Base-by-base conservation (phyloP, 2,797 vertebrate species). In the Danio albolineatus region DNA sequence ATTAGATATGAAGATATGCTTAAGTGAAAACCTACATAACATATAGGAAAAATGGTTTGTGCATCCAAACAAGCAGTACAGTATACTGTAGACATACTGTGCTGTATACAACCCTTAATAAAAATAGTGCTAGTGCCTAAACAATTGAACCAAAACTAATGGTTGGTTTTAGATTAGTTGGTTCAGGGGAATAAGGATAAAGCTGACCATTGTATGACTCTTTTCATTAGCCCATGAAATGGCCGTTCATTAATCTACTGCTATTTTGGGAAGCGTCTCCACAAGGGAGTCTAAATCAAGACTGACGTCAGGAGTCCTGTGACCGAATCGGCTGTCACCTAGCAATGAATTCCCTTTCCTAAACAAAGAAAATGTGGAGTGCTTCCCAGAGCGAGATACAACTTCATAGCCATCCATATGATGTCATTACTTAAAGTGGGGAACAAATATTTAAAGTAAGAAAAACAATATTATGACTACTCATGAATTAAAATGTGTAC, bases 361-460 rank as follows among this genome's bases (percentile, higher is more conserved):
- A 66, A 81, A 78, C 54, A 53, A 73, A 66, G 69, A 38, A 73
- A 73, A 78, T 7, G 46, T 66, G 61, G 41, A 53, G 43, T 21
- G 1, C 41, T 39, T 73, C 62, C 67, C 41, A 49, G 21, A 78
- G 16, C 2, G 3, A 49, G 17, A 80, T 41, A 17, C 36, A 74
- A 49, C 62, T 49, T 66, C 43, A 57, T 48, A 16, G 46, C 2
- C 19, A 10, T 48, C 60, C 90, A 85, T 90, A 90, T 93, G 84
- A 93, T 87, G 28, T 56, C 70, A 54, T 57, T 13, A 66, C 71
- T 56, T 49, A 73, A 73, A 12, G 4, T 28, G 0, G 10, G 38
- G 48, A 67, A 59, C 28, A 80, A 57, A 74, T 74, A 70, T 71
- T 71, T 16, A 49, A 57, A 59, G 41, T 38, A 62, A 10, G 57